Evolutionary conservation across 2,888 invertebrate genomes (phyloP).

Genomic region (Oscheius sp.): DNA sequence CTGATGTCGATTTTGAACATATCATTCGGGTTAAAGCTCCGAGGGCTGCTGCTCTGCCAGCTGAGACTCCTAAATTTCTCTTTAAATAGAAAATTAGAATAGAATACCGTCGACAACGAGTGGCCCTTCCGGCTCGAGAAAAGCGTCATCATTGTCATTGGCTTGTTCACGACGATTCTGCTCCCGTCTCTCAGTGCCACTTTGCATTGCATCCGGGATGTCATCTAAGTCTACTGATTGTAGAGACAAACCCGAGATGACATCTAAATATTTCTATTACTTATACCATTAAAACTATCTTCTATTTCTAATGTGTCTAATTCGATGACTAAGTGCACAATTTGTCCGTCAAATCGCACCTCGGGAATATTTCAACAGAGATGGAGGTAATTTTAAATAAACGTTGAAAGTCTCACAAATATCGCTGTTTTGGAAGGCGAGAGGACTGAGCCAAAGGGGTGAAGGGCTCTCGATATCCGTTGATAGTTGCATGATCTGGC

Average conservation of each 20-base stretch:
- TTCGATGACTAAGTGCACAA: neutral
- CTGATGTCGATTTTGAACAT: slow-evolving; percentile 93
- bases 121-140: slow-evolving; percentile 9
- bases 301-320: neutral
- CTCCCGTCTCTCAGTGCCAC: slow-evolving; percentile 32
- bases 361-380: slow-evolving; percentile 10
- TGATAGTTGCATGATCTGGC: neutral
- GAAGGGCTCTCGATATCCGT: neutral
- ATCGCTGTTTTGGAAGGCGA: slow-evolving; percentile 32
- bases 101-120: slow-evolving; percentile 34
- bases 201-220: slow-evolving; percentile 50
- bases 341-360: neutral
- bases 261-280: slow-evolving; percentile 59
- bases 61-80: slow-evolving; percentile 43
- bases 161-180: slow-evolving; percentile 18
- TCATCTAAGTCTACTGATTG: slow-evolving; percentile 64
- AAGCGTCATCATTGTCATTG: neutral
- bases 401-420: slow-evolving; percentile 22
- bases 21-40: slow-evolving; percentile 89
- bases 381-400: neutral
- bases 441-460: slow-evolving; percentile 12
- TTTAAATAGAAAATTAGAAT: slow-evolving; percentile 1
- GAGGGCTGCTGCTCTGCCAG: slow-evolving; percentile 56
- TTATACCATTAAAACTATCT: no score
- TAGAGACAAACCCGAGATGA: slow-evolving; percentile 65